These are phyloP conservation scores for Rhadina sibilatrix DNA, from an alignment of 2,113 vertebrate species.

Conservation along the genomic window DNA sequence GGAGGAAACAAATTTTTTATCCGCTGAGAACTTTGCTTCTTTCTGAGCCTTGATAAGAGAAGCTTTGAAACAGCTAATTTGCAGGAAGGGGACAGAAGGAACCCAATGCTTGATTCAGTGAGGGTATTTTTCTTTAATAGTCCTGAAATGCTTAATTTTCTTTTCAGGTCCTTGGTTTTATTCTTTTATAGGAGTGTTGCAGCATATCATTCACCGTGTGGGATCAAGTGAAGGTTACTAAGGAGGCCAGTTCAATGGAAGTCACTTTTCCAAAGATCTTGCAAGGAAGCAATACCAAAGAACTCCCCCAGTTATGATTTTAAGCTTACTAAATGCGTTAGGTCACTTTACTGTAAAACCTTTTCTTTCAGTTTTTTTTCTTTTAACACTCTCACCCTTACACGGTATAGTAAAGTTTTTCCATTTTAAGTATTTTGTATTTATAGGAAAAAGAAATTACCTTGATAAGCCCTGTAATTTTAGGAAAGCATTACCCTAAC, in stretches of 20 bases:
- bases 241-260: not conserved
- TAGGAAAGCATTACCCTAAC: not conserved
- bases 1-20: not conserved
- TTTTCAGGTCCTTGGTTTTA: not conserved
- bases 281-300: not conserved
- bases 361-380: not conserved
- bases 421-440: not conserved
- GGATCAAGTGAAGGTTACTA: not conserved
- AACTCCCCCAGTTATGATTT: not conserved
- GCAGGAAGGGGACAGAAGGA: fast-evolving
- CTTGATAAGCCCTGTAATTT: not conserved
- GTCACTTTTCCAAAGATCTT: not conserved
- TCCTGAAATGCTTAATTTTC: not conserved
- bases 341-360: not conserved
- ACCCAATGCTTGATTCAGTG: not conserved
- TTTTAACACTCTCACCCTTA: not conserved
- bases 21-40: not conserved
- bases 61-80: not conserved
- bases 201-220: not conserved
- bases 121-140: not conserved
- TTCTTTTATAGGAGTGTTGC: not conserved
- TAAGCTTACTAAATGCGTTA: not conserved
- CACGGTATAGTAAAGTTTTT: not conserved
- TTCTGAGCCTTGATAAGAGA: not conserved
- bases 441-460: not conserved